Evolutionary conservation across 2,888 invertebrate species (phyloP), one percentile per base, ranked within the genome.

Genomic region (Ophion ellenae): DNA sequence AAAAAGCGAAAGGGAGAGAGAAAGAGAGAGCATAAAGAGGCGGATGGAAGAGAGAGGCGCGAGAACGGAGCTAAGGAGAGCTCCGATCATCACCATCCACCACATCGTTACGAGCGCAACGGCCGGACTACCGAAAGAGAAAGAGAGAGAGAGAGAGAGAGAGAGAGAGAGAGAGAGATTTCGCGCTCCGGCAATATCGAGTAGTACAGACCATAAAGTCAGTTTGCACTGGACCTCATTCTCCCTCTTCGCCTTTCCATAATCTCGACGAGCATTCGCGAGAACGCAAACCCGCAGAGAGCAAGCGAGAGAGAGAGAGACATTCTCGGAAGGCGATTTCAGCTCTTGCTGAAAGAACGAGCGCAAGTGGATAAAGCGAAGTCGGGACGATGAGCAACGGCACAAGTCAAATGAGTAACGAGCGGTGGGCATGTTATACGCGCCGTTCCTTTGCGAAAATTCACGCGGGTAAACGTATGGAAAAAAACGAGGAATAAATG

Each of bases 261-360:
- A 91, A 91, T 91, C 90, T 90, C 53, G 53, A 53, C 87, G 86
- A 88, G 83, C 87, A 86, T 80, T 82, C 81, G 67, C 32, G 81
- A 53, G 47, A 73, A 73, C n/a, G 53, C 76, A 79, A 75, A 53
- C 36, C 70, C 17, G 69, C 10, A 70, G 47, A 70, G 63, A 78
- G 32, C 36, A 7, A 28, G n/a, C 47, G 40, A 40, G 24, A 45
- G 36, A 57, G 57, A 64, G 76, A 71, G 74, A 71, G 76, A 40
- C 87, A 89, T 93, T 93, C 92, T 89, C 71, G 88, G 92, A 92
- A 93, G 89, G 84, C 89, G 89, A 92, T 92, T 92, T 92, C 90
- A 90, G 90, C 89, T 82, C 79, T 77, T 83, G 73, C 59, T 69
- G 84, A 87, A 76, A 64, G 45, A 87, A 73, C 70, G 69, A 69